These are phyloP conservation scores for Sapajus apella DNA, from an alignment of 2,113 vertebrate genomes.

Conservation along the genomic window DNA sequence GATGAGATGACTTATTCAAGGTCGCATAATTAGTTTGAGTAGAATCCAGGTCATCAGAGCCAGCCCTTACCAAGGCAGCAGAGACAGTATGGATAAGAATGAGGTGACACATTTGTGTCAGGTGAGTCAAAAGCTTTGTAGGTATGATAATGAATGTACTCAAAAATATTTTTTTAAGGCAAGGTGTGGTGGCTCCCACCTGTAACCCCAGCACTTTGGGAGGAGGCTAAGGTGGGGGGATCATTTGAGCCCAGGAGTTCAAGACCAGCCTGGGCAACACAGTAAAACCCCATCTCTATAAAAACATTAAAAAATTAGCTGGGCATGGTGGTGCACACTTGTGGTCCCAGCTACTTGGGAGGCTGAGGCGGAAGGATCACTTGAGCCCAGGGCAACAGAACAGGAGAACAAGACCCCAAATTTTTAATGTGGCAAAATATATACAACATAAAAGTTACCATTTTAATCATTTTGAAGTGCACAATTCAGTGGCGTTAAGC, in stretches of 20 bases:
- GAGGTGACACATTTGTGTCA: not conserved
- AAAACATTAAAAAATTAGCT: not conserved
- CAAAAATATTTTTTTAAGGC: not conserved
- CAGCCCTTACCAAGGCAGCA: not conserved
- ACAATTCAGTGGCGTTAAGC: no score
- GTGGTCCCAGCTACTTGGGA: not conserved
- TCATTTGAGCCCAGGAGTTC: not conserved
- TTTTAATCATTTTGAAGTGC: not conserved
- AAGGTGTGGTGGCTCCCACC: not conserved
- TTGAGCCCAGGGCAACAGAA: not conserved
- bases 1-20: not conserved
- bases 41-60: not conserved
- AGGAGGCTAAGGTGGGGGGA: not conserved
- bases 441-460: not conserved
- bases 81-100: not conserved
- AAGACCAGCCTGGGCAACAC: not conserved
- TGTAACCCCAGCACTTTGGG: not conserved
- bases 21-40: not conserved
- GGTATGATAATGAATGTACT: not conserved
- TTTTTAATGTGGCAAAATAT: not conserved
- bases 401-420: no score
- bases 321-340: not conserved
- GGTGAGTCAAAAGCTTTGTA: not conserved
- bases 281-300: not conserved
- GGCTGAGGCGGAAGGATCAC: not conserved